Evolutionary conservation across 2,888 invertebrate species (phyloP).

Genomic region (Phortica okadai): DNA sequence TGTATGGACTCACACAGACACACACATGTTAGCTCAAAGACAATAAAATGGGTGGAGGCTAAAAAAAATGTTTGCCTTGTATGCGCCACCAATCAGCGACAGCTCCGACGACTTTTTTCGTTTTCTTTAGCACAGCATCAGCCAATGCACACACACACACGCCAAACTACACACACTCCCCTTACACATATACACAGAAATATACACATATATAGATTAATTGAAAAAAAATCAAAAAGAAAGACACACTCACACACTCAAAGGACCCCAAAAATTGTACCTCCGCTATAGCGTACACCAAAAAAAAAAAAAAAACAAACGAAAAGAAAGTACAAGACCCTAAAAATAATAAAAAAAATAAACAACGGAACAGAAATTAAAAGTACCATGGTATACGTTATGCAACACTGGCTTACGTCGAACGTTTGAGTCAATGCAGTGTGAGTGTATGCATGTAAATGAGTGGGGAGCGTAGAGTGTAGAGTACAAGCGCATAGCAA

Average conservation of each 20-base stretch:
- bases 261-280: slow-evolving; percentile 37
- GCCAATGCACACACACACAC: slow-evolving; percentile 53
- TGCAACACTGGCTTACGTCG: slow-evolving; percentile 40
- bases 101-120: slow-evolving; percentile 63
- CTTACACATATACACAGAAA: slow-evolving; percentile 32
- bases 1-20: not conserved
- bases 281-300: slow-evolving; percentile 61
- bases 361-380: slow-evolving; percentile 25
- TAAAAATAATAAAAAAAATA: slow-evolving; percentile 28
- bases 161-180: not conserved
- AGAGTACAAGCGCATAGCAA: not conserved
- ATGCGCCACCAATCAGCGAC: slow-evolving; percentile 62
- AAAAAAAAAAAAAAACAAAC: slow-evolving; percentile 56
- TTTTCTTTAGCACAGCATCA: slow-evolving; percentile 64
- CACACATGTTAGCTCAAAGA: slow-evolving; percentile 35
- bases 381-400: not conserved
- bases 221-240: slow-evolving; percentile 12
- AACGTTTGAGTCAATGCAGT: slow-evolving; percentile 9
- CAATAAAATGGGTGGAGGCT: slow-evolving; percentile 69
- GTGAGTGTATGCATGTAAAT: not conserved
- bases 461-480: not conserved
- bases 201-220: slow-evolving; percentile 12
- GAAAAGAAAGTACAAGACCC: slow-evolving; percentile 16
- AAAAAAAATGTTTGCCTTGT: slow-evolving; percentile 54
- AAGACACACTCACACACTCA: slow-evolving; percentile 1